Evolutionary conservation across 2,113 vertebrate species (phyloP).

Genomic region (Lycaon pictus): DNA sequence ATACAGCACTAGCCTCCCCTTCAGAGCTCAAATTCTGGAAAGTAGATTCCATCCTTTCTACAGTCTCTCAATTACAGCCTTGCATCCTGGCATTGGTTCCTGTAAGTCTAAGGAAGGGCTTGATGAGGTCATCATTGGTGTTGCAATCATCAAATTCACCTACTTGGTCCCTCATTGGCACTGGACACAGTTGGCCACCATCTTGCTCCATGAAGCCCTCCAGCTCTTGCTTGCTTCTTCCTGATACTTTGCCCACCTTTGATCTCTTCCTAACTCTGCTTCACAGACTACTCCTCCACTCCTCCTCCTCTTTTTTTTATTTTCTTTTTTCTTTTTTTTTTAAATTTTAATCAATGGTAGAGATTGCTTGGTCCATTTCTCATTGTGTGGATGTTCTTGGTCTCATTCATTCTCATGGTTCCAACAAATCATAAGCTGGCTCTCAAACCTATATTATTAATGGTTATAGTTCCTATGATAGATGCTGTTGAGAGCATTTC

Average conservation of each 20-base stretch:
- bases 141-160: background rate
- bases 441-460: background rate
- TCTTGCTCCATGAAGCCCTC: background rate
- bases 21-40: background rate
- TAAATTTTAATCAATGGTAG: background rate
- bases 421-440: background rate
- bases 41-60: background rate
- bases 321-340: too few species aligned
- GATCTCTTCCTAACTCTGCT: background rate
- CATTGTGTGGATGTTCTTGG: background rate
- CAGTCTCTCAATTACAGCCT: background rate
- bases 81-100: background rate
- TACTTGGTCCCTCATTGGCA: background rate
- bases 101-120: background rate
- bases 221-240: background rate
- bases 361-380: background rate
- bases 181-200: background rate
- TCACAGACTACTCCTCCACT: background rate
- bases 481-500: too few species aligned
- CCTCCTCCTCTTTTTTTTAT: background rate
- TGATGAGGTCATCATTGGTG: background rate
- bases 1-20: rapidly evolving
- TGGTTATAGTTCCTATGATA: background rate
- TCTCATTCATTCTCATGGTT: background rate
- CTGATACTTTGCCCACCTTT: background rate